Evolutionary conservation across 2,888 invertebrate species (phyloP).

Genomic region (Amphipyra tragopoginis): DNA sequence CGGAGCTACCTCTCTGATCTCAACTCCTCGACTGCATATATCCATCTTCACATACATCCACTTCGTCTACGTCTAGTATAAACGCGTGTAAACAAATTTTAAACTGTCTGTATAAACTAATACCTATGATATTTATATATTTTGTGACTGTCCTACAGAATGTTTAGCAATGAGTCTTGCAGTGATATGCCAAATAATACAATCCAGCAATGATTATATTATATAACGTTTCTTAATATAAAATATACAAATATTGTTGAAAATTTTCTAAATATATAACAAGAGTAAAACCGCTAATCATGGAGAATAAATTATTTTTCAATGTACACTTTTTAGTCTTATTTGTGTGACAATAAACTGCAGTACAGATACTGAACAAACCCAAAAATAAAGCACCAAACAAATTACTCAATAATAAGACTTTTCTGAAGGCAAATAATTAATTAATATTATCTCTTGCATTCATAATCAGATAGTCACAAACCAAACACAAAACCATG

Average conservation of each 20-base stretch:
- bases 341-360: slow-evolving; percentile 57
- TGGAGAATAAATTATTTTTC: slow-evolving; percentile 89
- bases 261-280: slow-evolving; percentile 89
- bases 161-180: slow-evolving; percentile 78
- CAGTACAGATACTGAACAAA: slow-evolving; percentile 2
- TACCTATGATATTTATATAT: slow-evolving; percentile 73
- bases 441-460: slow-evolving; percentile 8
- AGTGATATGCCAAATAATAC: slow-evolving; percentile 88
- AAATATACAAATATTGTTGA: slow-evolving; percentile 89
- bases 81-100: slow-evolving; percentile 40
- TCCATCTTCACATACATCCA: slow-evolving; percentile 45
- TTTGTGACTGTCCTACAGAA: slow-evolving; percentile 77
- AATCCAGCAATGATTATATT: slow-evolving; percentile 87
- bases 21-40: slow-evolving; percentile 39
- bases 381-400: slow-evolving; percentile 15
- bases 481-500: slow-evolving; percentile 19
- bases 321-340: slow-evolving; percentile 81
- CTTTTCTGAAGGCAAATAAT: slow-evolving; percentile 3
- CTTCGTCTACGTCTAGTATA: slow-evolving; percentile 35
- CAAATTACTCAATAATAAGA: slow-evolving; percentile 2
- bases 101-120: slow-evolving; percentile 51
- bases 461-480: slow-evolving; percentile 22
- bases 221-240: slow-evolving; percentile 86
- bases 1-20: slow-evolving; percentile 44
- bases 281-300: slow-evolving; percentile 85